Base-by-base conservation (phyloP, 2,797 vertebrate genomes). In the Fratercula arctica region DNA sequence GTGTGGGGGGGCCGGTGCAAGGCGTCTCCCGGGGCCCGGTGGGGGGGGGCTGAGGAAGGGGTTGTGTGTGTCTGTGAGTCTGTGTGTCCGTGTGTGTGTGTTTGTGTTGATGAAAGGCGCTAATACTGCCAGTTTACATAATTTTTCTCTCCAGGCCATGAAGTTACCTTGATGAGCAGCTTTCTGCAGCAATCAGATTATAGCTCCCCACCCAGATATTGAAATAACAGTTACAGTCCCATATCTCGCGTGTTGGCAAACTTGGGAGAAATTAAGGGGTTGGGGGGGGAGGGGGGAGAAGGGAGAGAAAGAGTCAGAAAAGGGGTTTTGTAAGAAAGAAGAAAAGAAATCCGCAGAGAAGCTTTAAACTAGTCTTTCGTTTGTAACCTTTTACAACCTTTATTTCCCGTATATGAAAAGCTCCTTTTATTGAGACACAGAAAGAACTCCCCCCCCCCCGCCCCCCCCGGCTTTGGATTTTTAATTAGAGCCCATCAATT, bases 401-500 rank as follows among this genome's bases (percentile, higher is more conserved):
- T 97, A 97, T 97, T 98, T 97, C 97, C 97, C 76, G 60, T 94
- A 97, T 96, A 97, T 97, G 96, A 97, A 96, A 97, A 97, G 97
- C 93, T 92, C 74, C 95, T 98, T 97, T 96, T 95, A 97, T 93
- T 57, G 75, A 86, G 93, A 91, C 89, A 90, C 29, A 95, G 75
- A 92, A 97, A 98, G 96, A 98, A 95, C 89, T 97, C 48, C 48
- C 23, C 13, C 10, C 50, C 4, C 2, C 7, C 13, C 5, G 10
- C 16, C 4, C 4, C 2, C 6, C 9, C 17, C 16, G 12, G 31
- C 80, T 95, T 97, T 86, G 93, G 97, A 97, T 97, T 98, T 98
- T 97, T 98, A 97, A 98, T 97, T 98, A 97, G 96, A 97, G 94
- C 54, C 97, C 97, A 97, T 97, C 97, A 96, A 96, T 97, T 96